Base-by-base conservation (phyloP, 2,113 vertebrate genomes). In the Pitta sordida region DNA sequence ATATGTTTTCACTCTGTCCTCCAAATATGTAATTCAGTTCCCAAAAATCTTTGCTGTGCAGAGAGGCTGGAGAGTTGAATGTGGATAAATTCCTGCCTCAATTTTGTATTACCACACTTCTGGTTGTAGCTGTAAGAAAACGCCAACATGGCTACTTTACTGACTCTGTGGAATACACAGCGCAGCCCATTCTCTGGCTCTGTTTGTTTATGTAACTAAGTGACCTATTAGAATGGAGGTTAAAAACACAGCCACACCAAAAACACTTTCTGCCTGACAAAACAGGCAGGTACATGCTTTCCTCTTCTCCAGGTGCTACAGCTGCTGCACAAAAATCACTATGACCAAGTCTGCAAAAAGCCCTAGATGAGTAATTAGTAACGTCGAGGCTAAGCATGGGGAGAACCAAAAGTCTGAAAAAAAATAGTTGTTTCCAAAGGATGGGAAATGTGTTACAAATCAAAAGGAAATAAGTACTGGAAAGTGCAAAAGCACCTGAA, bases 181-280 rank as follows among this genome's bases (percentile, higher is more conserved):
- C 39, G 32, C 58, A 86, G 87, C 68, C 46, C 69, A 14, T 79
- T 58, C 84, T 80, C 84, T 85, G 39, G 7, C 52, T 93, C 52
- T 91, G 79, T 96, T 94, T 95, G 94, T 96, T 96, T 95, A 77
- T 44, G 91, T 86, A 92, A 37, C 85, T 92, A 94, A 90, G 95
- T 94, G 89, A 93, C 79, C 71, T 68, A 48, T 78, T 55, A 60
- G 62, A 48, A 11, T 13, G 39, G 67, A 94, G 88, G 63, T 93
- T 80, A 67, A 90, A 88, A 94, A 85, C 70, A 80, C 8, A 80
- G 71, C 89, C 91, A 90, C 91, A 94, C 67, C 93, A 96, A 93
- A 56, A 19, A 34, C 39, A 21, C 49, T 29, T 55, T 93, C 75
- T 77, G 68, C 91, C 90, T 88, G 75, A 63, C 22, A 83, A 80